phyloP scores from a whole-genome alignment of 2,797 vertebrate genomes.

The Macropodus opercularis region DNA sequence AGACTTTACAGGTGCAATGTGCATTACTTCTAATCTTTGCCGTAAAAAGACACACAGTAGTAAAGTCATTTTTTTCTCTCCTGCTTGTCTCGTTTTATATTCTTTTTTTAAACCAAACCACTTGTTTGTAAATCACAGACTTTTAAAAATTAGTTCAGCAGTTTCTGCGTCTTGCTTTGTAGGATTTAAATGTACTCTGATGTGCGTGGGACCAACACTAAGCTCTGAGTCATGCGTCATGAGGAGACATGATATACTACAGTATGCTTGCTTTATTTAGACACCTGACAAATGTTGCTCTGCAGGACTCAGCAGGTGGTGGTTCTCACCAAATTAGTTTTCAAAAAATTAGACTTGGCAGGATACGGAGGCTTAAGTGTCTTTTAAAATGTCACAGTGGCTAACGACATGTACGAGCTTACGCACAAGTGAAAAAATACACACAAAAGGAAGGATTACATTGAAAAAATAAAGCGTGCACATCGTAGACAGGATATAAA shows the following conservation, averaged over 20 bases:
- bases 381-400: constrained; percentile 20
- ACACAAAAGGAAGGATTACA: too few species aligned
- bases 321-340: constrained; percentile 41
- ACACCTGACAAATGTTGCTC: constrained; percentile 65
- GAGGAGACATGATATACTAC: constrained; percentile 50
- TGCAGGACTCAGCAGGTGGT: constrained; percentile 68
- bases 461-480: too few species aligned
- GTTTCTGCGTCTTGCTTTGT: not conserved
- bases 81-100: not conserved
- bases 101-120: not conserved
- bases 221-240: constrained; percentile 51
- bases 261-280: constrained; percentile 73
- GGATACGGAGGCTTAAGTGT: constrained; percentile 2
- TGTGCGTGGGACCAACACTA: constrained; percentile 40
- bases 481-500: too few species aligned
- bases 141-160: not conserved
- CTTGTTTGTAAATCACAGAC: not conserved
- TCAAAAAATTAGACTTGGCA: constrained; percentile 33
- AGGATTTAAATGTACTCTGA: constrained; percentile 23
- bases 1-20: constrained; percentile 48
- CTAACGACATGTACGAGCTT: too few species aligned
- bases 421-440: too few species aligned
- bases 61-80: not conserved
- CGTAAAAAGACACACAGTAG: constrained; percentile 38
- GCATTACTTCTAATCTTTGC: constrained; percentile 28